phyloP scores from a whole-genome alignment of 2,113 vertebrate genomes.

The Colinus virginianus region DNA sequence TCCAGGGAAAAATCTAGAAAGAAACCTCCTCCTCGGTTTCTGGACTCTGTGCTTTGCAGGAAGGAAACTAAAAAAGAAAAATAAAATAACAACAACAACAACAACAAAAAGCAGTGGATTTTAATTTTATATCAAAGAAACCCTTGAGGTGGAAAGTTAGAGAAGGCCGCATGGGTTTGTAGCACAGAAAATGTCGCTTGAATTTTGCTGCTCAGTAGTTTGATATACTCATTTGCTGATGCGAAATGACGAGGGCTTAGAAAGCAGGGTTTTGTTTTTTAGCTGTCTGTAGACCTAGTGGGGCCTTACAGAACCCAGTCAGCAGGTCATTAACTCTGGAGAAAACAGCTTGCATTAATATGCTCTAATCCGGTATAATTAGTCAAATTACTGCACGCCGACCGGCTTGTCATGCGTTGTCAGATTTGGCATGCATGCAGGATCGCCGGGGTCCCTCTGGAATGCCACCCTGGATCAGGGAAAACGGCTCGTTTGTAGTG shows the following conservation, averaged over 20 bases:
- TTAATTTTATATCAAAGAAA: slow-evolving; percentile 84
- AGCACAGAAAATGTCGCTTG: slow-evolving; percentile 83
- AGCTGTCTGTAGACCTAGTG: slow-evolving; percentile 83
- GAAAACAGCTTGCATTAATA: slow-evolving; percentile 99
- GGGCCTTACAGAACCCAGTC: slow-evolving; percentile 84
- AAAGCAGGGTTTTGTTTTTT: slow-evolving; percentile 86
- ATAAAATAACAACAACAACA: not conserved
- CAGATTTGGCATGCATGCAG: slow-evolving; percentile 91
- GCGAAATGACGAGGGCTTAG: slow-evolving; percentile 85
- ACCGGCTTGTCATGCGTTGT: slow-evolving; percentile 95
- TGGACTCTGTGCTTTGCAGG: slow-evolving; percentile 32
- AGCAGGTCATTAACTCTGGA: slow-evolving; percentile 94
- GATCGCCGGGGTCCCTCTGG: slow-evolving; percentile 87
- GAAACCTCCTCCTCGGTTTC: not conserved
- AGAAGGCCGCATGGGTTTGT: slow-evolving; percentile 75
- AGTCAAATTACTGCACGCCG: slow-evolving; percentile 96
- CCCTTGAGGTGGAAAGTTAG: slow-evolving; percentile 82
- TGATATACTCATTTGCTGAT: slow-evolving; percentile 89
- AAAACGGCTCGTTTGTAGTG: slow-evolving; percentile 77
- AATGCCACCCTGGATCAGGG: slow-evolving; percentile 82
- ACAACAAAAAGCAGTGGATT: slow-evolving; percentile 65
- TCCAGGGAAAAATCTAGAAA: not conserved
- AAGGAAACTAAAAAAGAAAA: slow-evolving; percentile 44
- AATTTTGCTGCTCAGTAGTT: slow-evolving; percentile 84
- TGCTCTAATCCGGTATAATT: slow-evolving; percentile 99